Evolutionary conservation across 1,140 invertebrate genomes (phyloP), one percentile per base, ranked within the genome.

Genomic region (Goniozus legneri): DNA sequence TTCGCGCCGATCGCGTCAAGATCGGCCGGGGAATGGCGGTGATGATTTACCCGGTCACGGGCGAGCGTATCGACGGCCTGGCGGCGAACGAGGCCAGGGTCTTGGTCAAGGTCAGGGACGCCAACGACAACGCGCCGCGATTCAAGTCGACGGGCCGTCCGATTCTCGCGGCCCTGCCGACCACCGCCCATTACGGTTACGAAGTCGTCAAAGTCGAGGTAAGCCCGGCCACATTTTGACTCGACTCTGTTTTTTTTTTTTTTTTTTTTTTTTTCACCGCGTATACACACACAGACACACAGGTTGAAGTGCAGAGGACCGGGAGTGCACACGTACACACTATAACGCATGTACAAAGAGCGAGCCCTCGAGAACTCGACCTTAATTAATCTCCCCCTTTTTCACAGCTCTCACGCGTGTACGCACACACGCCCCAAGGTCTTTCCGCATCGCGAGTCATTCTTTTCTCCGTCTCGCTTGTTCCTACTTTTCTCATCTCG

Each of bases 101-200:
- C 1, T 77, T 90, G 1, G 79, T 92, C 3, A 80, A 82, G 56
- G 82, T 92, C 31, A 81, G 82, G 22, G 89, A 92, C 69, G 81
- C 87, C 3, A 92, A 92, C 60, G 89, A 92, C 61, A 91, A 92
- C 65, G 70, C 84, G 2, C 89, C 89, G 0, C 80, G 80, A 53
- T 92, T 92, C 67, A 78, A 77, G 3, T 79, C 79, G 22, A 82
- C 81, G 20, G 87, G 86, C 8, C 73, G 83, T 39, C 88, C 89
- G 0, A 81, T 91, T 32, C 80, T 91, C 0, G 86, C 88, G 0
- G 88, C 88, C 10, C 83, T 91, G 47, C 87, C 88, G 1, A 82
- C 87, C 0, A 84, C 84, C 38, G 88, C 86, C 7, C 81, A 81
- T 49, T 91, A 89, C 64, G 89, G 89, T 2, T 88, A 90, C 62